Percentiles rank a stretch among this genome's conserved stretches.
Evolutionary conservation across 1,140 invertebrate genomes (phyloP).

Genomic region (Leptoteleia sp.): DNA sequence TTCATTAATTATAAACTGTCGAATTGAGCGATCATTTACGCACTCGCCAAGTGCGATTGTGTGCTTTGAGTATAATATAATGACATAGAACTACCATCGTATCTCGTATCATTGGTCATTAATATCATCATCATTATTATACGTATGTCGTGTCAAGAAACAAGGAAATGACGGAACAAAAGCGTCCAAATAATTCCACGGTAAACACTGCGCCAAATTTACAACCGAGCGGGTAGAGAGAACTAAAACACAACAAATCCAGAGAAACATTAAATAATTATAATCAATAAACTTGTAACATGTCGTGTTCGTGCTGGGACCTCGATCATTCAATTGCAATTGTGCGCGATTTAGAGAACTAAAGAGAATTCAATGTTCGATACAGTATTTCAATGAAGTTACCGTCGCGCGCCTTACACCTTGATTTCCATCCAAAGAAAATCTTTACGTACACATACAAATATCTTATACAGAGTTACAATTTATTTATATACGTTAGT

Average conservation of each 20-base stretch:
- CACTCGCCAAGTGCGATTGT: conserved; percentile 5
- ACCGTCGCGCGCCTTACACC: not conserved
- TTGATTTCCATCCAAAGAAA: conserved; percentile 1
- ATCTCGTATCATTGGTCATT: conserved; percentile 6
- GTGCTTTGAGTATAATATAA: conserved; percentile 73
- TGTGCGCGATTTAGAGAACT: not conserved
- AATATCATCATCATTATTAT: not conserved
- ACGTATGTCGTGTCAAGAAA: conserved; percentile 41
- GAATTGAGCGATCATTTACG: not conserved
- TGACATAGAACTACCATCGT: conserved; percentile 22
- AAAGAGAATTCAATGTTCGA: conserved; percentile 12
- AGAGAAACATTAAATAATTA: conserved; percentile 73
- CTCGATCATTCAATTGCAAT: conserved; percentile 23
- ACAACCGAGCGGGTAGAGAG: conserved; percentile 81
- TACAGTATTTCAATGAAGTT: conserved; percentile 1
- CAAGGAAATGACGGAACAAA: conserved; percentile 38
- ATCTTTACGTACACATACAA: too few relatives aligned
- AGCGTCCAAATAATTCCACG: conserved; percentile 46
- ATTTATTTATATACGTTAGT: too few relatives aligned
- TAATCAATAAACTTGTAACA: conserved; percentile 69
- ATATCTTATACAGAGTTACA: too few relatives aligned
- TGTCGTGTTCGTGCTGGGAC: conserved; percentile 64
- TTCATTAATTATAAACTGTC: conserved; percentile 12
- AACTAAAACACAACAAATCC: conserved; percentile 75
- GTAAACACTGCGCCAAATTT: conserved; percentile 45